Conservation (phyloP, 2,797 vertebrate species). For the Pseudocheirus occidentalis region DNA sequence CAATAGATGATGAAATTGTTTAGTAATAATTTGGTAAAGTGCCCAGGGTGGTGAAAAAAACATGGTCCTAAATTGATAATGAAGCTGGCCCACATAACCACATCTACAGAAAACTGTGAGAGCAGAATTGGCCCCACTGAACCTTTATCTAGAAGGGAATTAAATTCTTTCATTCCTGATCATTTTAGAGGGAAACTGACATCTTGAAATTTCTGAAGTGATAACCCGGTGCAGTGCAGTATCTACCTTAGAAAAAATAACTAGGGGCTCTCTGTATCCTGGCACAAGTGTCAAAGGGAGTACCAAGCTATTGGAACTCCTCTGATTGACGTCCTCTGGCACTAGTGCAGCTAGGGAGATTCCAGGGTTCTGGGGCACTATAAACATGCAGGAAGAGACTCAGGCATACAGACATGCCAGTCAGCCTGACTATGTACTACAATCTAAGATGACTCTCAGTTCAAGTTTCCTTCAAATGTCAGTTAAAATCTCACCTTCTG, state of each 20-base stretch:
- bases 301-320: neutral
- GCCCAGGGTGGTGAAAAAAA: conserved; percentile 6
- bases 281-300: neutral
- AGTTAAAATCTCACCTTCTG: neutral
- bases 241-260: neutral
- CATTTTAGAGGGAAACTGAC: neutral
- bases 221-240: neutral
- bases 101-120: conserved; percentile 51
- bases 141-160: conserved; percentile 13
- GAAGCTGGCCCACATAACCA: neutral
- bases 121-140: conserved; percentile 9
- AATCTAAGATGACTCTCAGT: neutral
- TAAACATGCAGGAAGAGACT: neutral
- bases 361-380: neutral
- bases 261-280: neutral
- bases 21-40: conserved; percentile 47
- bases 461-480: neutral
- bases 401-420: neutral
- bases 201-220: conserved; percentile 2
- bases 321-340: neutral
- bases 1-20: conserved; percentile 39
- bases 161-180: conserved; percentile 37
- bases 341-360: neutral
- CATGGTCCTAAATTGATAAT: conserved; percentile 34
- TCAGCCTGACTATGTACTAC: neutral